phyloP scores from a whole-genome alignment of 2,888 invertebrate genomes.

The Tanytarsus gracilentus region DNA sequence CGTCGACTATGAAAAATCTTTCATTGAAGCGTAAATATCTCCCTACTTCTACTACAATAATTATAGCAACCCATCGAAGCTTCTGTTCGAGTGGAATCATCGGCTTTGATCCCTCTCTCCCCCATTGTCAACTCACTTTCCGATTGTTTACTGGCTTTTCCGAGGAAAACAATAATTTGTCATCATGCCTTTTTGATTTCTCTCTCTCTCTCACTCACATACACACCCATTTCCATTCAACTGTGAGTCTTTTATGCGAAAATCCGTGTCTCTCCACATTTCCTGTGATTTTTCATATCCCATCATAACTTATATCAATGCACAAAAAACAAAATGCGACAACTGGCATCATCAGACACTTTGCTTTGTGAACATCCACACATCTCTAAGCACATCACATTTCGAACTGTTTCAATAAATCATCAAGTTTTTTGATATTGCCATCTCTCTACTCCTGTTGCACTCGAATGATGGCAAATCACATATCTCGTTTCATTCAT shows the following conservation, averaged over 20 bases:
- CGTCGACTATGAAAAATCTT: not conserved
- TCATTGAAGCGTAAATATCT: conserved; percentile 28
- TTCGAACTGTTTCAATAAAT: conserved; percentile 26
- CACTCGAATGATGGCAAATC: not conserved
- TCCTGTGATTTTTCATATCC: no score
- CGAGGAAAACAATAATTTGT: conserved; percentile 28
- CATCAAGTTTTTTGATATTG: not conserved
- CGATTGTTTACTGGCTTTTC: conserved; percentile 10
- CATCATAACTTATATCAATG: no score
- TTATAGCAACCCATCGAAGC: conserved; percentile 11
- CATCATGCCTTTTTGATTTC: conserved; percentile 28
- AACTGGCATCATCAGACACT: not conserved
- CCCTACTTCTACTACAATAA: conserved; percentile 1
- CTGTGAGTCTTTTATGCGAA: not conserved
- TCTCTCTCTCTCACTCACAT: not conserved
- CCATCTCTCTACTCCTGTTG: conserved; percentile 3
- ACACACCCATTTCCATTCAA: not conserved
- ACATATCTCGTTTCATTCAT: not conserved
- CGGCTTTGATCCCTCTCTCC: not conserved
- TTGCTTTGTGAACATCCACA: not conserved
- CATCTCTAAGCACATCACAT: conserved; percentile 2
- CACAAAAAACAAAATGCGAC: no score
- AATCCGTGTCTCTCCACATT: no score
- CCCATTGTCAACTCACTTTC: not conserved
- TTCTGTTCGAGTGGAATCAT: not conserved